Percentiles rank a stretch among this genome's conserved stretches.
Conservation (phyloP, 2,888 invertebrate species). For the Apotomis capreana region DNA sequence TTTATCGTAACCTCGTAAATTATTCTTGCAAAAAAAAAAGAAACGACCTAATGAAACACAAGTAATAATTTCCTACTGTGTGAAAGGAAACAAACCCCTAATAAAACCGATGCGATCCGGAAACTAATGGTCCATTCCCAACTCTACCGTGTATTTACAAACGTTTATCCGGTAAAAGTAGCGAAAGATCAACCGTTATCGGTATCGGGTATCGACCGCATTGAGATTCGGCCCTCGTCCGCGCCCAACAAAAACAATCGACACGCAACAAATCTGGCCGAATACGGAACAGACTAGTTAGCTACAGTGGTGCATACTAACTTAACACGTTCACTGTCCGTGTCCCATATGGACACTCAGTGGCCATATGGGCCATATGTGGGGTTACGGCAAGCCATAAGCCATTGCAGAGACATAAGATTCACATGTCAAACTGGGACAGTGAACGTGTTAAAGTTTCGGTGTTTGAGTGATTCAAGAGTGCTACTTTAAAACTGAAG, state of each 20-base stretch:
- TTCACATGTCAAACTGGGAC: too few species aligned
- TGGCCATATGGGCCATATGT: too few species aligned
- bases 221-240: conserved; percentile 40
- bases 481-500: too few species aligned
- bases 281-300: conserved; percentile 51
- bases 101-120: conserved; percentile 27
- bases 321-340: too few species aligned
- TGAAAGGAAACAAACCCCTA: conserved; percentile 15
- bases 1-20: background rate
- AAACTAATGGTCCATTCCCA: conserved; percentile 24
- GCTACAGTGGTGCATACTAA: conserved; percentile 29
- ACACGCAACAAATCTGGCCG: conserved; percentile 74
- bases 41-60: background rate
- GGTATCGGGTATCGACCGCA: conserved; percentile 36
- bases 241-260: conserved; percentile 68
- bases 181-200: conserved; percentile 31
- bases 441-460: too few species aligned
- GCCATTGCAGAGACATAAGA: too few species aligned
- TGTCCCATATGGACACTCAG: too few species aligned
- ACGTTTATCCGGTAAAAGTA: conserved; percentile 14
- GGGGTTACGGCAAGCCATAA: too few species aligned
- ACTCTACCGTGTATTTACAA: conserved; percentile 20
- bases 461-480: too few species aligned
- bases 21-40: background rate
- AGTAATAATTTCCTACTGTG: conserved; percentile 18